Conservation (phyloP, 2,113 vertebrate species). For the Hippocampus zosterae region DNA sequence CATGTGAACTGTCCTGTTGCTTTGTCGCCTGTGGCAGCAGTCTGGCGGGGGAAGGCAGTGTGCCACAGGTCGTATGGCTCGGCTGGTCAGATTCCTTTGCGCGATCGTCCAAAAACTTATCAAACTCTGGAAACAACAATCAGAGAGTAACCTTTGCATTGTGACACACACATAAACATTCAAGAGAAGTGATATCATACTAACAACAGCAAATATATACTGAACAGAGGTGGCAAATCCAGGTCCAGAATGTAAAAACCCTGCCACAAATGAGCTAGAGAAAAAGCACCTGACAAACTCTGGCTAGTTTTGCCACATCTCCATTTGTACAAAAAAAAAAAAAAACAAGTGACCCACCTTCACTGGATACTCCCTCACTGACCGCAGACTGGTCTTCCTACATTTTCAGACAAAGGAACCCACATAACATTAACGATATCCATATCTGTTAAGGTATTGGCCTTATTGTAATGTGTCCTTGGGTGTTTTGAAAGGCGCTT, state of each 20-base stretch:
- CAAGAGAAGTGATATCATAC: background rate
- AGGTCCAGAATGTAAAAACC: too few relatives aligned
- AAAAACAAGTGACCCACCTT: constrained; percentile 45
- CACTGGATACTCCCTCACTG: constrained; percentile 70
- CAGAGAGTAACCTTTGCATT: background rate
- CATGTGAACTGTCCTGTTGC: constrained; percentile 57
- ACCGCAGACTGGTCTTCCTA: constrained; percentile 54
- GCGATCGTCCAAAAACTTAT: constrained; percentile 69
- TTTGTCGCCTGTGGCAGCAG: constrained; percentile 28
- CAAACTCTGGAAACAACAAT: constrained; percentile 58
- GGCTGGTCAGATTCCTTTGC: constrained; percentile 42
- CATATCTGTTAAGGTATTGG: background rate
- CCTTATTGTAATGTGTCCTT: too few relatives aligned
- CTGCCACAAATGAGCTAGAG: too few relatives aligned
- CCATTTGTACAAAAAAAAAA: background rate
- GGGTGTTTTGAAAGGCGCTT: too few relatives aligned
- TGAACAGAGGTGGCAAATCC: too few relatives aligned
- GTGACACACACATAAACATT: background rate
- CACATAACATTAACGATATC: background rate
- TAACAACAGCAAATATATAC: too few relatives aligned
- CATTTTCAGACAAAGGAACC: constrained; percentile 26
- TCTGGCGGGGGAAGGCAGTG: constrained; percentile 28
- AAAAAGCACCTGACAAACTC: too few relatives aligned
- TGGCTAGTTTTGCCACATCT: too few relatives aligned
- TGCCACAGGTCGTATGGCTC: constrained; percentile 5